Percentiles rank a stretch among this genome's conserved stretches.
Evolutionary conservation across 2,113 vertebrate genomes (phyloP).

Genomic region (Microtus ochrogaster): DNA sequence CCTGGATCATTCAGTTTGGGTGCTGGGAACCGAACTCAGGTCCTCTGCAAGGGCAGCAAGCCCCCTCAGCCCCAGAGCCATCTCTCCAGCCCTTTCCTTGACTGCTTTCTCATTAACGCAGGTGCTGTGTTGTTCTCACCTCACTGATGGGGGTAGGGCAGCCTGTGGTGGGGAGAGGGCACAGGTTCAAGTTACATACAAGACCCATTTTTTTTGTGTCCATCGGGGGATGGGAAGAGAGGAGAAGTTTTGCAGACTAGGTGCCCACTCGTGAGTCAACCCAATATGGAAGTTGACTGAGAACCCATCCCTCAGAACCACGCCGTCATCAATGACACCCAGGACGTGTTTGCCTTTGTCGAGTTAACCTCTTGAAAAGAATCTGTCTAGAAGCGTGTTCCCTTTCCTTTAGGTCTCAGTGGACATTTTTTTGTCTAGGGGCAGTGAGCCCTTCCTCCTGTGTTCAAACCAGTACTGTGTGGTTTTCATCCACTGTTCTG

Average conservation of each 20-base stretch:
- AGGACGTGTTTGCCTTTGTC: no score
- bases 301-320: neutral
- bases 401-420: neutral
- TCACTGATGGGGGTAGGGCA: neutral
- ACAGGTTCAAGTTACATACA: neutral
- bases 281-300: neutral
- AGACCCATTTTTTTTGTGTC: neutral
- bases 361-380: neutral
- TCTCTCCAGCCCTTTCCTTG: neutral
- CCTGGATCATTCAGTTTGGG: neutral
- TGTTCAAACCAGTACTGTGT: no score
- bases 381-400: neutral
- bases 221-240: neutral
- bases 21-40: neutral
- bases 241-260: neutral
- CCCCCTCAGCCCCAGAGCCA: neutral
- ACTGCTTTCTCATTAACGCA: neutral
- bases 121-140: accelerated
- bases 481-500: neutral
- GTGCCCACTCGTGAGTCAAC: neutral
- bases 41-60: neutral
- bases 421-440: neutral
- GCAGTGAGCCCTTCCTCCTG: neutral
- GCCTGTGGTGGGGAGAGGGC: neutral
- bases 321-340: neutral